These are phyloP conservation scores for Matsumurasca onukii DNA, from an alignment of 1,140 invertebrate genomes.

Conservation along the genomic window DNA sequence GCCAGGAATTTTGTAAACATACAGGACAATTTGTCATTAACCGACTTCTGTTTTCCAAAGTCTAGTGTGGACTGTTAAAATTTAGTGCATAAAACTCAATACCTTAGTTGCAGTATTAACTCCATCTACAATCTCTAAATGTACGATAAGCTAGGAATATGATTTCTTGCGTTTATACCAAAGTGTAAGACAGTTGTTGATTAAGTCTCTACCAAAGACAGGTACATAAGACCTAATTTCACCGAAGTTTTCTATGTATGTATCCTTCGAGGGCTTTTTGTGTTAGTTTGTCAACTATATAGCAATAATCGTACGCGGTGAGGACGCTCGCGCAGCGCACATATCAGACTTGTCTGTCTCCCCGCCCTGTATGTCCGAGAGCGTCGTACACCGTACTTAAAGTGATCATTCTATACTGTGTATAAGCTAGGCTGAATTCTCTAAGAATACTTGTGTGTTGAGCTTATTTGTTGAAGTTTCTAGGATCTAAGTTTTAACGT, in stretches of 20 bases:
- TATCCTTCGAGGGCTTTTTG: conserved; percentile 15
- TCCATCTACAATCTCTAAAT: conserved; percentile 20
- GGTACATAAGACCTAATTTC: background rate
- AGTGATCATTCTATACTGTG: conserved; percentile 8
- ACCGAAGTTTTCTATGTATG: background rate
- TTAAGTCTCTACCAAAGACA: conserved; percentile 25
- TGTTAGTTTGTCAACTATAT: conserved; percentile 1
- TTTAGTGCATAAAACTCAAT: no score
- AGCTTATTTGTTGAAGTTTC: conserved; percentile 22
- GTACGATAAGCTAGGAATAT: conserved; percentile 4
- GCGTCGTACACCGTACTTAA: conserved; percentile 26
- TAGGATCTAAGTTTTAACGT: no score
- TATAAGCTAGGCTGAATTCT: conserved; percentile 19
- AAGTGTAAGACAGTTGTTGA: conserved; percentile 21
- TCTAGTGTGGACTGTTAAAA: no score
- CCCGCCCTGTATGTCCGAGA: background rate
- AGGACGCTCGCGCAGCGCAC: conserved; percentile 17
- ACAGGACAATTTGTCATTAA: no score
- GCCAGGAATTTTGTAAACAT: no score
- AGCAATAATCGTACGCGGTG: conserved; percentile 3
- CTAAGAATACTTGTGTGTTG: conserved; percentile 8
- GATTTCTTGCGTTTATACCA: conserved; percentile 24
- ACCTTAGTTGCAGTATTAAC: conserved; percentile 28
- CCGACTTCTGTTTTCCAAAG: no score
- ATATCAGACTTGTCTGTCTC: conserved; percentile 13